Evolutionary conservation across 2,113 vertebrate genomes (phyloP).

Genomic region (Bungarus multicinctus): DNA sequence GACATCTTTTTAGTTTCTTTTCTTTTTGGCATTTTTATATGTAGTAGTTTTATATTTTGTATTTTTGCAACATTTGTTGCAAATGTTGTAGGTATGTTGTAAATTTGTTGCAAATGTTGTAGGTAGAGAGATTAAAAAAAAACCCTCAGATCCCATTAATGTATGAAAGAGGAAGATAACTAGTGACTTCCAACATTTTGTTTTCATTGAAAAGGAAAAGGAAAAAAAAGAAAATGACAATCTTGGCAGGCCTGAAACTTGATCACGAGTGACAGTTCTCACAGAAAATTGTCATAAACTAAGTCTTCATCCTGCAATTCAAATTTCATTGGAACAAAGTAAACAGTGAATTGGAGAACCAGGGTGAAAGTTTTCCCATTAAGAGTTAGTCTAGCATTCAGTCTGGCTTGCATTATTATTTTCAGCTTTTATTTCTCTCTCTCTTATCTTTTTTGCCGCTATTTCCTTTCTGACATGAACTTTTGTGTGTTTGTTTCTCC

Average conservation of each 20-base stretch:
- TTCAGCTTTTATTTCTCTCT: constrained; percentile 10
- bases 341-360: not conserved
- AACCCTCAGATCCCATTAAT: not conserved
- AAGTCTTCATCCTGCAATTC: not conserved
- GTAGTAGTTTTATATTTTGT: not conserved
- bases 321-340: constrained; percentile 8
- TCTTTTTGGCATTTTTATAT: not conserved
- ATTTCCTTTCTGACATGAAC: not conserved
- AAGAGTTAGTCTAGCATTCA: not conserved
- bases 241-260: not conserved
- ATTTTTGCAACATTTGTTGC: not conserved
- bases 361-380: constrained; percentile 11
- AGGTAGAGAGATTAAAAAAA: not conserved
- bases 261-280: not conserved
- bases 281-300: not conserved
- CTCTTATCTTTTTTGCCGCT: not conserved
- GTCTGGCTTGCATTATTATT: constrained; percentile 1
- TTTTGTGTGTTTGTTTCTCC: not conserved
- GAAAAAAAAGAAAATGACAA: not conserved
- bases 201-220: not conserved
- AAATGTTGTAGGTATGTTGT: too few relatives aligned
- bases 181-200: not conserved
- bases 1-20: not conserved
- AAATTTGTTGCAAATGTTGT: not conserved
- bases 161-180: not conserved